Conservation (phyloP, 2,888 invertebrate species). For the Sialis fuliginosa region DNA sequence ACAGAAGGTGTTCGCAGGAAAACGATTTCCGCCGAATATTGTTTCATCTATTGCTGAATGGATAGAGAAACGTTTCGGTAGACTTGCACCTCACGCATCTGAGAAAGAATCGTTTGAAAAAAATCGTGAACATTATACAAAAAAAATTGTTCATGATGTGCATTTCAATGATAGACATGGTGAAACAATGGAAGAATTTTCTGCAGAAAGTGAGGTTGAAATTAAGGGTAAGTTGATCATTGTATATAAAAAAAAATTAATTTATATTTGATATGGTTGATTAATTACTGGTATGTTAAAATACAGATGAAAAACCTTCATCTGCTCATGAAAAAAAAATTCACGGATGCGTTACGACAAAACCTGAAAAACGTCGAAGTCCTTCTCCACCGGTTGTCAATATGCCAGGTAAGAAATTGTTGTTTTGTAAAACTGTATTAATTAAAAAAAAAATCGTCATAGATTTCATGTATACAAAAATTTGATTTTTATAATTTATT, state of each 20-base stretch:
- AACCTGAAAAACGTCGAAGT: slow-evolving; percentile 20
- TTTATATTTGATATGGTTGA: too few species aligned
- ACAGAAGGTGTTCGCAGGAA: slow-evolving; percentile 23
- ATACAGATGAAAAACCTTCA: too few species aligned
- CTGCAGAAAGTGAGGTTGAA: slow-evolving; percentile 20
- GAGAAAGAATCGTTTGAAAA: slow-evolving; percentile 51
- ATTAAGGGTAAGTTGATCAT: too few species aligned
- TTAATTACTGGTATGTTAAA: too few species aligned
- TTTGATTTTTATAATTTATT: too few species aligned
- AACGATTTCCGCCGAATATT: too few species aligned
- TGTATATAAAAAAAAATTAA: too few species aligned
- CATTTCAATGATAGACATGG: slow-evolving; percentile 46
- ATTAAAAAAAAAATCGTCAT: too few species aligned
- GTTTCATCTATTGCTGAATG: slow-evolving; percentile 41
- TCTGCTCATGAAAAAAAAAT: neutral
- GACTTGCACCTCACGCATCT: slow-evolving; percentile 44
- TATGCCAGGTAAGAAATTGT: slow-evolving; percentile 20
- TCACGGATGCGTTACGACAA: slow-evolving; percentile 2
- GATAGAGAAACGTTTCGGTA: slow-evolving; percentile 58
- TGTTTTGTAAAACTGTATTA: neutral
- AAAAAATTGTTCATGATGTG: slow-evolving; percentile 43
- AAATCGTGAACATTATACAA: slow-evolving; percentile 37
- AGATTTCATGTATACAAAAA: too few species aligned
- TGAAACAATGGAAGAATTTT: slow-evolving; percentile 31
- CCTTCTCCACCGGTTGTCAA: slow-evolving; percentile 38